Percentiles rank a stretch among this genome's conserved stretches.
Evolutionary conservation across 2,888 invertebrate species (phyloP).

Genomic region (Diaphora mendica): DNA sequence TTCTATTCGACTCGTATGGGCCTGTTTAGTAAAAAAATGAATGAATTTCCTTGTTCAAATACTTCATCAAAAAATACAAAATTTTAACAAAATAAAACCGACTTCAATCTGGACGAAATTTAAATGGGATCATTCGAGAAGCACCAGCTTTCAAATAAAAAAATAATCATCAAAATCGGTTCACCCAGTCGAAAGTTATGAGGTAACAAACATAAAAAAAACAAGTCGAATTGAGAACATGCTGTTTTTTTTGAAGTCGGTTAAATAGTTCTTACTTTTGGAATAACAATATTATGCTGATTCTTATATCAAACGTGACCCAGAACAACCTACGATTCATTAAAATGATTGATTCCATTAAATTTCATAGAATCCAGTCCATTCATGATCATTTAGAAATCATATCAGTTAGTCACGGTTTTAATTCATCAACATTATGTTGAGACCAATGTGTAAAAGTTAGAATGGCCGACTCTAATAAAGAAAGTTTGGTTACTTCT

Average conservation of each 20-base stretch:
- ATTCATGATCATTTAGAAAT: neutral
- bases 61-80: neutral
- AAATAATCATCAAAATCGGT: too few relatives aligned
- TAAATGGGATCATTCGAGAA: too few relatives aligned
- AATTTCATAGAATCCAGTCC: neutral
- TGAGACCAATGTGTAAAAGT: neutral
- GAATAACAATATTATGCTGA: neutral
- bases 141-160: too few relatives aligned
- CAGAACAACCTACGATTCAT: neutral
- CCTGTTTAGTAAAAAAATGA: too few relatives aligned
- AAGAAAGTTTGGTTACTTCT: neutral
- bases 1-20: too few relatives aligned
- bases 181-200: too few relatives aligned
- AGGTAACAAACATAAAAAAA: too few relatives aligned
- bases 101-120: too few relatives aligned
- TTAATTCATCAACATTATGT: neutral
- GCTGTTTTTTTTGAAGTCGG: too few relatives aligned
- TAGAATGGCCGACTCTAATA: neutral
- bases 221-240: too few relatives aligned
- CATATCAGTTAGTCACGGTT: slow-evolving; percentile 1
- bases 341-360: neutral
- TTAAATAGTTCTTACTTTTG: neutral
- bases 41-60: neutral
- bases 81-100: too few relatives aligned
- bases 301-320: neutral